phyloP scores from a whole-genome alignment of 2,113 vertebrate genomes.

The Callocephalon fimbriatum region DNA sequence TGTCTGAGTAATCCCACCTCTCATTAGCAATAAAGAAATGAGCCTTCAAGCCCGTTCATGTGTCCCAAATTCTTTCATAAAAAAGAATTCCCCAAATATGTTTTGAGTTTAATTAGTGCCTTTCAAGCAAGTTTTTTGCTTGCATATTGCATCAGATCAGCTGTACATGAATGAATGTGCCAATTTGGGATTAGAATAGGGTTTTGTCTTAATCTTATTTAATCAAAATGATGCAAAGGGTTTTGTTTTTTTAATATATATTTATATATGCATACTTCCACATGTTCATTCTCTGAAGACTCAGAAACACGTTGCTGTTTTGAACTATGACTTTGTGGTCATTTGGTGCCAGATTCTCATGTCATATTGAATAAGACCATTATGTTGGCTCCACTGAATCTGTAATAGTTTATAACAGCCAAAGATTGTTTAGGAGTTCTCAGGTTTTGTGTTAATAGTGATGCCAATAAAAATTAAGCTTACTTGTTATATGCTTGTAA shows the following conservation, averaged over 20 bases:
- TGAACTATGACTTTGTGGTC: background rate
- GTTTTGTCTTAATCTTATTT: background rate
- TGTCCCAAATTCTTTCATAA: background rate
- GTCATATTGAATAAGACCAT: background rate
- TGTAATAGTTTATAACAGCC: background rate
- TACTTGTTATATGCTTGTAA: background rate
- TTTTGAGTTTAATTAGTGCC: background rate
- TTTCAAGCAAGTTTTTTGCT: background rate
- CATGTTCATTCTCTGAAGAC: background rate
- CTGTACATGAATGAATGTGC: background rate
- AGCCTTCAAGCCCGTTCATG: background rate
- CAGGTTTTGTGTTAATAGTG: background rate
- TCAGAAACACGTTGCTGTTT: background rate
- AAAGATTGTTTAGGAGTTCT: background rate
- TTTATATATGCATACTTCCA: background rate
- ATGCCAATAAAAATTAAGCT: background rate
- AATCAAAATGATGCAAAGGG: background rate
- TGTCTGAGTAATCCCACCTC: slow-evolving; percentile 29
- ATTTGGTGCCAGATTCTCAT: background rate
- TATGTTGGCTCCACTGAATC: background rate
- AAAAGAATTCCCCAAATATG: background rate
- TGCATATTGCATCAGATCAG: background rate
- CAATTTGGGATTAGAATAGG: background rate
- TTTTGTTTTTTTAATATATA: background rate
- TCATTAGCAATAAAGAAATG: background rate